Evolutionary conservation across 2,888 invertebrate genomes (phyloP), one percentile per base, ranked within the genome.

Genomic region (Argyresthia goedartella): DNA sequence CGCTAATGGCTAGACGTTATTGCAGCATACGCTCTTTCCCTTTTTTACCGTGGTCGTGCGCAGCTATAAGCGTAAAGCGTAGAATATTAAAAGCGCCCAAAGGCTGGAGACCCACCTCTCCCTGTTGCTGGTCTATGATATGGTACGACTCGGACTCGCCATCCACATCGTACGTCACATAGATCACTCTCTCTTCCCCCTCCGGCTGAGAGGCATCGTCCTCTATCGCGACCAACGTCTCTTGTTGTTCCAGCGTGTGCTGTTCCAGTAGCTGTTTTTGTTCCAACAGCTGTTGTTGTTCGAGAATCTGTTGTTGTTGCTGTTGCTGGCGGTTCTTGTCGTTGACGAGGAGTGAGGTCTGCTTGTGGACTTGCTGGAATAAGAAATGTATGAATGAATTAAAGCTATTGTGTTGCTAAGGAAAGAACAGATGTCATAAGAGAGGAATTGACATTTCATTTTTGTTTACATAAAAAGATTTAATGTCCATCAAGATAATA

Each of bases 121-220:
- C 25, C 3, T 25, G 25, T 25, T 25, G 25, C 25, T 25, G 25
- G 25, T 25, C 25, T 25, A 25, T 25, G 2, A 82, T 73, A 51
- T 73, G 76, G 60, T 69, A 76, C 14, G 69, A 67, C 1, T 69
- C 67, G 0, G 62, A 48, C 14, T 49, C 45, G 9, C 68, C 75
- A n/a, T 74, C 70, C 1, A 74, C 66, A 54, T 82, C 77, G 53
- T 85, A 87, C 1, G 86, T 71, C 45, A 87, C 85, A 62, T 82
- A 85, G 13, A 87, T 81, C 49, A 87, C 78, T 13, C 75, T 63
- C 54, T 81, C 81, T 11, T 73, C 75, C 36, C 10, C 52, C n/a
- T 52, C 52, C 15, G 46, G 25, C 15, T 11, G 7, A 15, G 13
- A 10, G 9, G 4, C 13, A n/a, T 46, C 16, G 11, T 47, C 25